Base-by-base conservation (phyloP, 2,888 invertebrate species). In the Sinhomidia bicolor region DNA sequence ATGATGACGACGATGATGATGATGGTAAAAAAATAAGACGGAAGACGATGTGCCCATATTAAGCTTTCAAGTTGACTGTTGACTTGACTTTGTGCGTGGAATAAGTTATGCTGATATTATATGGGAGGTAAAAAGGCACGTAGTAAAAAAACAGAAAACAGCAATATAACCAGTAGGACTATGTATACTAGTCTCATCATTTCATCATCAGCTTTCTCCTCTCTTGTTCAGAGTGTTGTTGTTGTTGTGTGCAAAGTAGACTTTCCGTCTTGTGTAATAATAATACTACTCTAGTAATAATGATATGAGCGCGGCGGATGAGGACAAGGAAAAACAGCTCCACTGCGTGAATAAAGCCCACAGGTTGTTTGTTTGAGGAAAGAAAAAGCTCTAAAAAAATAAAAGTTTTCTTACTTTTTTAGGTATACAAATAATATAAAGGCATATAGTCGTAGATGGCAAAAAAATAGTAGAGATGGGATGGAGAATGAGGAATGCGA, bases 311-410 rank as follows among this genome's bases (percentile, higher is more conserved):
- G 23, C 23, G 20, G 47, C 7, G 23, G 44, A 41, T 12, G 51
- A 26, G n/a, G 74, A 51, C 9, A 23, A 65, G 44, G 68, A 71
- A 81, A 60, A 78, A 71, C 65, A 68, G 23, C 68, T 79, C 68
- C 51, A 57, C 83, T 83, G 79, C 68, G 88, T 79, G 88, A 83
- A 83, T 84, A 78, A 51, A n/a, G 88, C 88, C 88, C 88, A 88
- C 83, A 88, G 88, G 88, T 88, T 88, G 83, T 84, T 88, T 88
- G 79, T 84, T 60, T 62, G 79, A 29, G 12, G 78, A 68, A 83
- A 36, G 7, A 36, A 5, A 36, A 79, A 51, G 0, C n/a, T 10
- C 20, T n/a, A 26, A 68, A 36, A 14, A 29, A 57, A 9, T 20
- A 36, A 14, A 29, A 57, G 20, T 20, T 57, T 62, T 36, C 36